A percentile compares a stretch with the other conserved stretches of the same genome.
Conservation (phyloP, 2,888 invertebrate genomes). For the Eristalis tenax region DNA sequence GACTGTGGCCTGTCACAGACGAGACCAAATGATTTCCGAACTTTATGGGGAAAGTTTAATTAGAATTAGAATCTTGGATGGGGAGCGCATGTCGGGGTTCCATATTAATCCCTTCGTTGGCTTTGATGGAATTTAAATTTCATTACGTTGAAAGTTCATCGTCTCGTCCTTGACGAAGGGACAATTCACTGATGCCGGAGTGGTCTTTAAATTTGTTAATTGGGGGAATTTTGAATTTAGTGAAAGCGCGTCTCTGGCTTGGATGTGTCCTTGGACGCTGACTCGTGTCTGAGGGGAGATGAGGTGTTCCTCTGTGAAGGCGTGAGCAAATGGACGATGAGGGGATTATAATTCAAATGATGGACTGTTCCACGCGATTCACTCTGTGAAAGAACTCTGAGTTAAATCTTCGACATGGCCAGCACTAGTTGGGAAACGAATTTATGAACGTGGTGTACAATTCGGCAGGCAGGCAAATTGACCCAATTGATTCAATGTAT, state of each 20-base stretch:
- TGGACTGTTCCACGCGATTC: no score
- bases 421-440: no score
- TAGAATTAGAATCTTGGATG: neutral
- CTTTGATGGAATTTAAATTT: neutral
- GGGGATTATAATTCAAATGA: no score
- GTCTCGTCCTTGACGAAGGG: neutral
- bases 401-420: no score
- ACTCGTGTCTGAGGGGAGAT: no score
- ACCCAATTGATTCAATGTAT: no score
- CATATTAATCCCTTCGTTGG: neutral
- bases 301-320: no score
- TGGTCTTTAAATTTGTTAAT: neutral
- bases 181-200: neutral
- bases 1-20: neutral
- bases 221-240: slow-evolving; percentile 21
- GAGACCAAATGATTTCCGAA: neutral
- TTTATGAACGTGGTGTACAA: no score
- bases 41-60: neutral
- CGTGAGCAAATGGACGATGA: no score
- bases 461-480: no score
- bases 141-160: neutral
- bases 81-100: neutral
- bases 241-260: neutral
- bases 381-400: no score
- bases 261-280: no score